Evolutionary conservation across 2,113 vertebrate genomes (phyloP).

Genomic region (Microcebus murinus): DNA sequence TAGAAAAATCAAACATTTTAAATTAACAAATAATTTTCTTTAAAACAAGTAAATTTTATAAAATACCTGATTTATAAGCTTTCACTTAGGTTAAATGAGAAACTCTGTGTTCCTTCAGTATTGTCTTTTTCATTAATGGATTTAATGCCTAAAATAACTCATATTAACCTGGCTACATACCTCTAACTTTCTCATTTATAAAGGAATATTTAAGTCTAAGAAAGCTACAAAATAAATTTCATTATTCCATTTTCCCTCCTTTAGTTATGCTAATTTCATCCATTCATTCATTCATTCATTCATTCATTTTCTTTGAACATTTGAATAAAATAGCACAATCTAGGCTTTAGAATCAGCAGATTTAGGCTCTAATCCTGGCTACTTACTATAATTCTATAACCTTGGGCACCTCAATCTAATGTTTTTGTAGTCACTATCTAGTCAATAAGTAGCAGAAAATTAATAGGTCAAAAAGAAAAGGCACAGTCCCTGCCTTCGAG

Average conservation of each 20-base stretch:
- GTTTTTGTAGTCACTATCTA: neutral
- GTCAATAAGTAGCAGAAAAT: neutral
- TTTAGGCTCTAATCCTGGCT: neutral
- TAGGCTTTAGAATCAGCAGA: neutral
- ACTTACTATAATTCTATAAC: neutral
- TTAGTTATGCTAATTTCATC: neutral
- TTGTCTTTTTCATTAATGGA: constrained; percentile 14
- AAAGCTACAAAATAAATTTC: neutral
- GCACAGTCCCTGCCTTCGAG: neutral
- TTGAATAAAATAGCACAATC: neutral
- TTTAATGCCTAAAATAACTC: neutral
- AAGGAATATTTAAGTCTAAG: neutral
- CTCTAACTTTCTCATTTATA: neutral
- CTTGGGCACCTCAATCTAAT: neutral
- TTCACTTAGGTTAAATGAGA: constrained; percentile 7
- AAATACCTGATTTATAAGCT: neutral
- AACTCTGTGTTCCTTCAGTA: neutral
- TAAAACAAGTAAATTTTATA: neutral
- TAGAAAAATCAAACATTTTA: neutral
- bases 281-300: neutral
- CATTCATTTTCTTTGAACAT: neutral
- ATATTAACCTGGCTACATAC: neutral
- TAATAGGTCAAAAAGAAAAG: neutral
- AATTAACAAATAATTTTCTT: neutral
- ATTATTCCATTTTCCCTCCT: neutral